These are phyloP conservation scores for Eumaeus atala DNA, from an alignment of 1,140 invertebrate genomes.

Conservation along the genomic window DNA sequence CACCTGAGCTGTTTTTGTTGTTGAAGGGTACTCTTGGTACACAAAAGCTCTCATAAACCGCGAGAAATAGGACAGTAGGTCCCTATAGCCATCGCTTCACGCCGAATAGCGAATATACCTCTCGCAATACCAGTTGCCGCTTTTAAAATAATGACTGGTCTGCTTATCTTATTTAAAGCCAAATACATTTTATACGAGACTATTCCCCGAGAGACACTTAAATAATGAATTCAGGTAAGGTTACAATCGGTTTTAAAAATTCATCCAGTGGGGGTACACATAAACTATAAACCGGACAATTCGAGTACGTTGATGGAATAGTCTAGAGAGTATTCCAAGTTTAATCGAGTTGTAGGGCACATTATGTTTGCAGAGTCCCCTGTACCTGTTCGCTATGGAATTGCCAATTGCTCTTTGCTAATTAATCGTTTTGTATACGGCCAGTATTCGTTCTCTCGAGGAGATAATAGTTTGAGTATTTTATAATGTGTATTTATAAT, in stretches of 20 bases:
- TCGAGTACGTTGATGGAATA: conserved; percentile 10
- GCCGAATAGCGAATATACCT: too few relatives aligned
- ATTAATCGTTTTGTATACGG: conserved; percentile 28
- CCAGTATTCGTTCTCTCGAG: conserved; percentile 13
- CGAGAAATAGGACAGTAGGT: too few relatives aligned
- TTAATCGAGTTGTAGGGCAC: conserved; percentile 37
- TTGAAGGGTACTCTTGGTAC: too few relatives aligned
- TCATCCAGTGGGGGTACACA: neutral
- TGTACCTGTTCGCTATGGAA: conserved; percentile 31
- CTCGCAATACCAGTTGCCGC: too few relatives aligned
- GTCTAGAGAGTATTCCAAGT: conserved; percentile 31
- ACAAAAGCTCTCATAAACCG: too few relatives aligned
- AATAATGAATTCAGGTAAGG: conserved; percentile 1
- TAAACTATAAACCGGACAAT: conserved; percentile 5
- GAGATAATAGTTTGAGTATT: conserved; percentile 15
- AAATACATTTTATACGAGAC: too few relatives aligned
- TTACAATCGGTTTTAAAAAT: conserved; percentile 3
- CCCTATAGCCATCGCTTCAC: too few relatives aligned
- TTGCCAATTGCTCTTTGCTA: conserved; percentile 38
- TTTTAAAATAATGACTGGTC: too few relatives aligned
- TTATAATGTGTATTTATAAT: neutral
- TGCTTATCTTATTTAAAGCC: too few relatives aligned
- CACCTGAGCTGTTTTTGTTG: too few relatives aligned
- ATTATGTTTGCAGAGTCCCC: conserved; percentile 42
- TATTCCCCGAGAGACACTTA: too few relatives aligned